A percentile compares a stretch with the other conserved stretches of the same genome.
phyloP scores from a whole-genome alignment of 1,140 invertebrate species.

The Heliconius himera region DNA sequence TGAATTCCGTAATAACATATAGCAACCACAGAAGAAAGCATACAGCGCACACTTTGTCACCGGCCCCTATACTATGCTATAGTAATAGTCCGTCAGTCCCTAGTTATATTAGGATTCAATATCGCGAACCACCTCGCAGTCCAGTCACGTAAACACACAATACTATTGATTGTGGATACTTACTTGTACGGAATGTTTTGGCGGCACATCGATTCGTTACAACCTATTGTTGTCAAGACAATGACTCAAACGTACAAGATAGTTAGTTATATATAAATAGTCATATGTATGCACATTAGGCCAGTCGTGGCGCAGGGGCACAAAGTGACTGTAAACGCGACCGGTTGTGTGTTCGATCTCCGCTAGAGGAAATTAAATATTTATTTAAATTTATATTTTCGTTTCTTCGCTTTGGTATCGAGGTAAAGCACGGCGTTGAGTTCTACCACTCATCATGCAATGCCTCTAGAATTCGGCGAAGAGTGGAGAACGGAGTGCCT shows the following conservation, averaged over 20 bases:
- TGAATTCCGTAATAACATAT: conserved; percentile 14
- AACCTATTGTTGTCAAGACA: conserved; percentile 57
- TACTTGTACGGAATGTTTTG: conserved; percentile 58
- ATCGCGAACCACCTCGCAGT: conserved; percentile 34
- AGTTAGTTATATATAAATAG: background rate
- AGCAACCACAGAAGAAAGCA: conserved; percentile 3
- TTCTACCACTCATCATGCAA: too few species aligned
- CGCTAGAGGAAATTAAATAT: too few species aligned
- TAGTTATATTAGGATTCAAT: conserved; percentile 32
- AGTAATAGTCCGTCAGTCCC: background rate
- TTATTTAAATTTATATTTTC: too few species aligned
- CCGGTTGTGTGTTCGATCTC: too few species aligned
- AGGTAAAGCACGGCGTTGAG: too few species aligned
- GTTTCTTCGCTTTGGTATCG: too few species aligned
- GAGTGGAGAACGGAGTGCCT: too few species aligned
- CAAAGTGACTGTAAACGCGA: too few species aligned
- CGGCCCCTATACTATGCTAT: background rate
- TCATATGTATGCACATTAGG: background rate
- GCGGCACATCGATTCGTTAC: conserved; percentile 55
- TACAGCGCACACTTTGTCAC: background rate
- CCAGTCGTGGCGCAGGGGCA: too few species aligned
- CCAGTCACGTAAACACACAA: conserved; percentile 60
- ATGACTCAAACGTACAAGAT: conserved; percentile 47
- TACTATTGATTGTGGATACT: conserved; percentile 60
- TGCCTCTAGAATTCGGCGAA: too few species aligned